phyloP scores from a whole-genome alignment of 53 echinoderm and acorn worm genomes.

The Crossaster papposus region DNA sequence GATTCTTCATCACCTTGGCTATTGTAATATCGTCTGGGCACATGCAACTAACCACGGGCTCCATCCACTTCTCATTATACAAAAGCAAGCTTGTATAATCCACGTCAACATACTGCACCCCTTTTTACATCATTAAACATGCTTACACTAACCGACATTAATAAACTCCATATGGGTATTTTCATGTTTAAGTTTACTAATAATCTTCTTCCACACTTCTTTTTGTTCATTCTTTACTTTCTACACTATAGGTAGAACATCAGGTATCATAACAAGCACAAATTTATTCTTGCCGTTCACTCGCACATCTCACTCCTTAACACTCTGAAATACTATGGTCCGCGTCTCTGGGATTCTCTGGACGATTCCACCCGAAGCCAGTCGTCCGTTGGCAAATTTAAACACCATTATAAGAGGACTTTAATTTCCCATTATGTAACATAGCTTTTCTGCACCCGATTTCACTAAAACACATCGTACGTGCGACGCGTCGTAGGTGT shows the following conservation, averaged over 20 bases:
- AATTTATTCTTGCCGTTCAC: background rate
- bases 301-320: slow-evolving; percentile 15
- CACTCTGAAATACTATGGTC: background rate
- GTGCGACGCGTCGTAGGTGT: too few relatives aligned
- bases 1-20: slow-evolving; percentile 4
- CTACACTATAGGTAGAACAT: background rate
- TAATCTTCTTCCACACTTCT: slow-evolving; percentile 6
- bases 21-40: slow-evolving; percentile 45
- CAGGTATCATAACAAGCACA: background rate
- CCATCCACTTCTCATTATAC: background rate
- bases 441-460: background rate
- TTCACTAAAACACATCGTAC: too few relatives aligned
- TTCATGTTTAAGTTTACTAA: slow-evolving; percentile 37
- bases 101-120: slow-evolving; percentile 32
- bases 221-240: background rate
- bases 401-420: background rate
- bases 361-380: background rate
- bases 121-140: slow-evolving; percentile 41
- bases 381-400: slow-evolving; percentile 14
- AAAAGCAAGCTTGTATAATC: slow-evolving; percentile 46
- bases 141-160: slow-evolving; percentile 32
- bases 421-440: slow-evolving; percentile 4
- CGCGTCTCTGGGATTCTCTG: slow-evolving; percentile 1
- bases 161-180: slow-evolving; percentile 36
- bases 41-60: background rate